phyloP scores from a whole-genome alignment of 2,113 vertebrate species.

The Tricholaema leucomelas region DNA sequence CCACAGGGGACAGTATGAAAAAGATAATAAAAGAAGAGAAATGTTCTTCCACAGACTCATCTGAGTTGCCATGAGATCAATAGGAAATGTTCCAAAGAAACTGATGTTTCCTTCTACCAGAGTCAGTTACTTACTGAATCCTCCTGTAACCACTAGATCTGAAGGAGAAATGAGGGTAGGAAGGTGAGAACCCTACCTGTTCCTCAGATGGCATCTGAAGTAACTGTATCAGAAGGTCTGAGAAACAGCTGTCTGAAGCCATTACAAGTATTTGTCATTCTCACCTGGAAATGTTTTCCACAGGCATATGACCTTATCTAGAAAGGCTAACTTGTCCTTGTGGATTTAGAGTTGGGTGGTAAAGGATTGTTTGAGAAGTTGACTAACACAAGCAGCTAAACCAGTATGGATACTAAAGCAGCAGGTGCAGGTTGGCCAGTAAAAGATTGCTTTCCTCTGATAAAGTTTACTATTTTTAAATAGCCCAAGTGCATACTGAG shows the following conservation, averaged over 20 bases:
- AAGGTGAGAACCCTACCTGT: neutral
- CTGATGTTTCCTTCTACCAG: neutral
- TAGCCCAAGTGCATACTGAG: neutral
- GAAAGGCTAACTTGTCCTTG: neutral
- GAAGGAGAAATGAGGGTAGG: rapidly evolving
- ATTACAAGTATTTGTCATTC: neutral
- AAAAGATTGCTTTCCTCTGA: neutral
- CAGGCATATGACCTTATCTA: neutral
- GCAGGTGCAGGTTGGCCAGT: neutral
- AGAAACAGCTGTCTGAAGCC: neutral
- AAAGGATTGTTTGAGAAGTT: neutral
- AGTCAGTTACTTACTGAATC: neutral
- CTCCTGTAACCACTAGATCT: neutral
- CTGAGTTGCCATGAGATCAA: neutral
- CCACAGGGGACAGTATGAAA: neutral
- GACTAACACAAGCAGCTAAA: neutral
- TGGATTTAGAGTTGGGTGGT: neutral
- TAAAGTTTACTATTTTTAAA: neutral
- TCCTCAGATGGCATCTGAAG: neutral
- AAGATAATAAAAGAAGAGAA: neutral
- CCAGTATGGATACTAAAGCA: neutral
- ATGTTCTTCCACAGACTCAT: neutral
- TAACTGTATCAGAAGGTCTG: neutral
- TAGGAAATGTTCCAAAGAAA: neutral
- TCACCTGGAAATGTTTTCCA: neutral